Conservation (phyloP, 2,888 invertebrate genomes). For the Pegoplata infirma region DNA sequence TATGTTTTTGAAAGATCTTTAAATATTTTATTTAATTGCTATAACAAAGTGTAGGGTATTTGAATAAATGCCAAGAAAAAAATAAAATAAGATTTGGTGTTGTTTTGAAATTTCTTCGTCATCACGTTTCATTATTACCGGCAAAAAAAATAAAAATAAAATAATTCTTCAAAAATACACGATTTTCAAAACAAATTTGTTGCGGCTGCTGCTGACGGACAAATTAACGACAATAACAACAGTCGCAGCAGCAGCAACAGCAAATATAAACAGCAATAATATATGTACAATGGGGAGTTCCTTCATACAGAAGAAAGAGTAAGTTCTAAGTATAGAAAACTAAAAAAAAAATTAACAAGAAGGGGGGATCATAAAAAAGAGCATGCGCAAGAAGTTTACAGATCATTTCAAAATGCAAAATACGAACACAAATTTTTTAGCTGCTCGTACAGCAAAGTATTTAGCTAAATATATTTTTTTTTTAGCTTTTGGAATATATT, state of each 20-base stretch:
- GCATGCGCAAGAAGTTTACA: slow-evolving; percentile 58
- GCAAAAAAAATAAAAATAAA: slow-evolving; percentile 28
- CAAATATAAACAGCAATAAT: slow-evolving; percentile 34
- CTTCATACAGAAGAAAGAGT: slow-evolving; percentile 4
- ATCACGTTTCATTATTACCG: slow-evolving; percentile 56
- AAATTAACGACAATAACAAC: slow-evolving; percentile 9
- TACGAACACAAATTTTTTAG: neutral
- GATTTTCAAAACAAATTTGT: slow-evolving; percentile 29
- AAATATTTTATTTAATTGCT: too few species aligned
- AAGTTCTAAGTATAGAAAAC: slow-evolving; percentile 50
- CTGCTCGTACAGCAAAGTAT: neutral
- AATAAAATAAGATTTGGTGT: too few species aligned
- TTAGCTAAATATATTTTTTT: slow-evolving; percentile 4
- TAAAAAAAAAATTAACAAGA: slow-evolving; percentile 38
- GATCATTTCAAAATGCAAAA: slow-evolving; percentile 41
- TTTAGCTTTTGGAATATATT: slow-evolving; percentile 60
- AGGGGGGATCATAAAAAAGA: slow-evolving; percentile 35
- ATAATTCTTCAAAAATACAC: neutral
- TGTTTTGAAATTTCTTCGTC: slow-evolving; percentile 49
- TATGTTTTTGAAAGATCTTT: too few species aligned
- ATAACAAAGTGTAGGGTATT: neutral
- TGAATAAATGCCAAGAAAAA: slow-evolving; percentile 2
- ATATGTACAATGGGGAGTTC: slow-evolving; percentile 33
- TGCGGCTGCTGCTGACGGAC: slow-evolving; percentile 39
- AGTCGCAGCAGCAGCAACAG: too few species aligned